Conservation (phyloP, 92 coral and sea anemone species). For the Zoanthus solanderi region DNA sequence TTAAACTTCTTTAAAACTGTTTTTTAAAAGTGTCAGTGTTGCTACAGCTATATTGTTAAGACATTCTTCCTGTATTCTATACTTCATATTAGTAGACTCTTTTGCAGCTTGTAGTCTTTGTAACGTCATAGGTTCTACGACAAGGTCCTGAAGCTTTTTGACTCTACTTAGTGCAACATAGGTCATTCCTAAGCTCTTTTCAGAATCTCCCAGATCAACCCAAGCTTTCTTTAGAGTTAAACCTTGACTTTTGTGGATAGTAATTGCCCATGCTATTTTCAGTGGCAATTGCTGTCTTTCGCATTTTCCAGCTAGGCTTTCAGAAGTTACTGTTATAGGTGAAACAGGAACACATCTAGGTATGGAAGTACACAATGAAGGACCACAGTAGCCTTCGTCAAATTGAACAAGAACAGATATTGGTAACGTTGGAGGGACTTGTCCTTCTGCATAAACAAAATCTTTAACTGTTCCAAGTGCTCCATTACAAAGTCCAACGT, state of each 20-base stretch:
- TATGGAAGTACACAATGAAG: neutral
- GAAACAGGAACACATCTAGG: conserved; percentile 51
- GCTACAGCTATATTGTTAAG: conserved; percentile 25
- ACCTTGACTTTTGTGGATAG: neutral
- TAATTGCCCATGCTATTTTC: neutral
- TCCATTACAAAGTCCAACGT: conserved; percentile 30
- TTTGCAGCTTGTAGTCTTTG: conserved; percentile 56
- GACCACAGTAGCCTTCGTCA: conserved; percentile 46
- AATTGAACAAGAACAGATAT: conserved; percentile 61
- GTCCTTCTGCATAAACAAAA: conserved; percentile 54
- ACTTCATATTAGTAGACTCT: conserved; percentile 29
- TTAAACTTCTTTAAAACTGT: conserved; percentile 2
- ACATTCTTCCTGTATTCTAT: conserved; percentile 23
- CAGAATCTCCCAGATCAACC: neutral
- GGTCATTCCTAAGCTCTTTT: conserved; percentile 5
- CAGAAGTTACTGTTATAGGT: conserved; percentile 49
- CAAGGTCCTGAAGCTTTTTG: conserved; percentile 51
- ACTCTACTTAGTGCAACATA: conserved; percentile 43
- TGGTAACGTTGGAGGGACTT: conserved; percentile 61
- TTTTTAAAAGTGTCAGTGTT: conserved; percentile 9
- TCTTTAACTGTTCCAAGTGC: conserved; percentile 59
- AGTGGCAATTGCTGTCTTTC: conserved; percentile 71
- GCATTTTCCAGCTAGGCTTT: conserved; percentile 49
- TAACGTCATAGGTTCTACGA: conserved; percentile 61
- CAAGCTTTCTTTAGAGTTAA: neutral